phyloP scores from a whole-genome alignment of 2,113 vertebrate genomes.

The Trichechus manatus region DNA sequence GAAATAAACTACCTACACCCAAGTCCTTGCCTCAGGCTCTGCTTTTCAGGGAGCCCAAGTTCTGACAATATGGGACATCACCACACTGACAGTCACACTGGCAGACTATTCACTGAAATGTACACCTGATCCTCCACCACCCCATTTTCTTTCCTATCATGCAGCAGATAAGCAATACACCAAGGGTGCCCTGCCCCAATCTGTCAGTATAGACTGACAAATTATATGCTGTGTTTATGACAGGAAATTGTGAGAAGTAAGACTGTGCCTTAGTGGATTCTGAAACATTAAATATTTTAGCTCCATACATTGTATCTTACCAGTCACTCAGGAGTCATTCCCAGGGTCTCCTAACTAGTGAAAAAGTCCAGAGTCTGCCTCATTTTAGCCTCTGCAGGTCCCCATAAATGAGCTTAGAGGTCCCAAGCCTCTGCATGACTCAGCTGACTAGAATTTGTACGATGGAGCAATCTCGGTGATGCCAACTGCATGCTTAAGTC shows the following conservation, averaged over 20 bases:
- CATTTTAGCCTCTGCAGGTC: conserved; percentile 73
- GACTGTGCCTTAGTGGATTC: conserved; percentile 58
- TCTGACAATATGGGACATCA: background rate
- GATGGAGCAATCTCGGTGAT: background rate
- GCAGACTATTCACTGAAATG: background rate
- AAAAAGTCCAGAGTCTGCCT: conserved; percentile 76
- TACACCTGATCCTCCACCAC: background rate
- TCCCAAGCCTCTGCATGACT: conserved; percentile 78
- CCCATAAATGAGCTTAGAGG: conserved; percentile 78
- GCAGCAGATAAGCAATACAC: background rate
- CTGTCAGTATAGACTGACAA: background rate
- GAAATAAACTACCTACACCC: background rate
- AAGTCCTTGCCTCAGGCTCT: background rate
- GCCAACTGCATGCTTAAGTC: conserved; percentile 70
- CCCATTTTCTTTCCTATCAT: background rate
- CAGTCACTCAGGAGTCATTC: conserved; percentile 69
- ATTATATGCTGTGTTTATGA: conserved; percentile 50
- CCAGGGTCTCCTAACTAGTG: conserved; percentile 49
- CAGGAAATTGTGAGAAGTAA: conserved; percentile 71
- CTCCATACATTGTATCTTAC: conserved; percentile 68
- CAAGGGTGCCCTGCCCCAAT: too few relatives aligned
- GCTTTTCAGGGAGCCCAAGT: background rate
- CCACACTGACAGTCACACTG: background rate
- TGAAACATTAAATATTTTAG: conserved; percentile 68
- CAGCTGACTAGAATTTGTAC: conserved; percentile 75